Conservation (phyloP, 2,797 vertebrate genomes). For the Xenentodon cancila region DNA sequence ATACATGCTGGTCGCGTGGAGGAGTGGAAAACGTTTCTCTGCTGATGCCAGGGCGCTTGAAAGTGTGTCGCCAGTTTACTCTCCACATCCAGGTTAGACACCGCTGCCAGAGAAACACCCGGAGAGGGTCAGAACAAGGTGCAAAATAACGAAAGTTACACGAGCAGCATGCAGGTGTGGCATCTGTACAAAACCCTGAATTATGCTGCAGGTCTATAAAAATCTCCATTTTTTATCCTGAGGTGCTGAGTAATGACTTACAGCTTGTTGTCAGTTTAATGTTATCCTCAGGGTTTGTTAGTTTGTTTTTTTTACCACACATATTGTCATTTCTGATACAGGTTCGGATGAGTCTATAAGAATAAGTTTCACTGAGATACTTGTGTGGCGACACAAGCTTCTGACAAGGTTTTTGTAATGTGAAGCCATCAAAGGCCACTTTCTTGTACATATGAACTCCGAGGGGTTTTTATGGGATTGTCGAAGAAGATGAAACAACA, state of each 20-base stretch:
- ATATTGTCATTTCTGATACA: too few species aligned
- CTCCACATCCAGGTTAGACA: conserved; percentile 94
- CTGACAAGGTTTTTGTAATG: conserved; percentile 10
- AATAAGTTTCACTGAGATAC: too few species aligned
- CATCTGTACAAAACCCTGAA: too few species aligned
- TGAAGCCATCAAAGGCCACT: not conserved
- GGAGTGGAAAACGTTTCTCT: conserved; percentile 90
- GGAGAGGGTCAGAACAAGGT: not conserved
- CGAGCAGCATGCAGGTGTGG: too few species aligned
- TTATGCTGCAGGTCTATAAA: too few species aligned
- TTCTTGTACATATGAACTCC: conserved; percentile 1
- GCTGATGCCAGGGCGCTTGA: conserved; percentile 90
- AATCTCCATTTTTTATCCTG: too few species aligned
- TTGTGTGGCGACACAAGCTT: not conserved
- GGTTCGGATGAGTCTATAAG: too few species aligned
- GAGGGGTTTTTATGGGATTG: conserved; percentile 5
- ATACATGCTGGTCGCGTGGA: conserved; percentile 90
- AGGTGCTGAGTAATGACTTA: too few species aligned
- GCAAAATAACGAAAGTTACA: too few species aligned
- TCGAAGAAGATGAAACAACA: not conserved
- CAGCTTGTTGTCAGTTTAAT: too few species aligned
- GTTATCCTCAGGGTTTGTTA: too few species aligned
- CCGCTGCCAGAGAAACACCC: conserved; percentile 79
- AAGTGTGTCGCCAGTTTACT: conserved; percentile 92
- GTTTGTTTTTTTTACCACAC: too few species aligned